Base-by-base conservation (phyloP, 2,888 invertebrate species). In the Mellilla xanthometata region DNA sequence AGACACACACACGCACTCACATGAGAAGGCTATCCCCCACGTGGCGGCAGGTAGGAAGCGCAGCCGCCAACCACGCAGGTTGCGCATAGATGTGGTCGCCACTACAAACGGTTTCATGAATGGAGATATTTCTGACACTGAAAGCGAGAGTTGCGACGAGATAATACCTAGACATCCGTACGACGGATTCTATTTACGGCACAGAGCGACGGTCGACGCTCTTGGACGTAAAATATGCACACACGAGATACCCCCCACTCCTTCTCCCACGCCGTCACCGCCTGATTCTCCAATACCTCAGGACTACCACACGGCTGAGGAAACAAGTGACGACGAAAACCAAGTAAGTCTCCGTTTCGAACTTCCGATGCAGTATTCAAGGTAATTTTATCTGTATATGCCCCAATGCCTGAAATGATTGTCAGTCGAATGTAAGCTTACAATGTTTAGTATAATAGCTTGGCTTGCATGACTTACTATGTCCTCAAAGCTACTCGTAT, bases 161-260 rank as follows among this genome's bases (percentile, higher is more conserved):
- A 63, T 78, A 39, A 67, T 68, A 40, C 89, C 89, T n/a, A 76
- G 89, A 50, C 90, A 90, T 57, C 90, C 90, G 3, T 90, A 90
- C 49, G 90, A 90, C 58, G 86, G 82, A 11, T 90, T 78, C 62
- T 90, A 89, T 53, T 72, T 90, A 58, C 76, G 81, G 53, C 90
- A 90, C 58, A 76, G 65, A 60, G 60, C 67, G 22, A 82, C 83
- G 32, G 69, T 89, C 56, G 84, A 90, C 54, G 62, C 79, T 9
- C 69, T 67, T 19, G 88, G 88, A 38, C 75, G 76, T 39, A 89
- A 89, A 63, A 67, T 88, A 39, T 90, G 90, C 58, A 71, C 77
- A 8, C 87, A 90, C 52, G 82, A 89, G 73, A 71, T 89, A 51
- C 84, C 84, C 27, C 77, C 78, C 10, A 69, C 76, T 11, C 80